Evolutionary conservation across 2,888 invertebrate genomes (phyloP).

Genomic region (Spodoptera picta): DNA sequence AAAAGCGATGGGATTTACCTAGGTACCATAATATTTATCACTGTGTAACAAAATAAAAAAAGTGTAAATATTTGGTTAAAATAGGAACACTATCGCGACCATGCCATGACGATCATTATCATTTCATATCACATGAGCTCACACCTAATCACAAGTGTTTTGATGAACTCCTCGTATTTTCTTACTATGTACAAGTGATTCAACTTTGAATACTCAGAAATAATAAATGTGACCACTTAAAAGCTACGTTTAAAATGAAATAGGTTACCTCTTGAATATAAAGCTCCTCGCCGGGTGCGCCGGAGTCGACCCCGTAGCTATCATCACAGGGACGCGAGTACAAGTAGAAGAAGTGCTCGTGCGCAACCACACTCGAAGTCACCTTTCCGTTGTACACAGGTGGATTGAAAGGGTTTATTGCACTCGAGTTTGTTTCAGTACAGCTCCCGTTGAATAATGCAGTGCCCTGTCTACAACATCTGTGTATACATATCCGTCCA

Average conservation of each 20-base stretch:
- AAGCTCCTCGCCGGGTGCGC: slow-evolving; percentile 61
- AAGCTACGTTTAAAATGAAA: neutral
- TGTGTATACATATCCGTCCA: slow-evolving; percentile 75
- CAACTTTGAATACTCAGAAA: slow-evolving; percentile 1
- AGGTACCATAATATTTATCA: no score
- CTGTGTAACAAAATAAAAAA: no score
- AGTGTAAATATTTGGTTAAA: no score
- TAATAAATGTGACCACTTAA: no score
- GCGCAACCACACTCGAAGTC: slow-evolving; percentile 60
- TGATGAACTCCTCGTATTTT: slow-evolving; percentile 25
- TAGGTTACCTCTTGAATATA: slow-evolving; percentile 77
- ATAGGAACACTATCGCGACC: no score
- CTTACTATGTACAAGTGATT: slow-evolving; percentile 17
- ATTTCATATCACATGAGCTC: neutral
- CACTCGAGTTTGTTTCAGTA: slow-evolving; percentile 57
- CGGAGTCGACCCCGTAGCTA: slow-evolving; percentile 73
- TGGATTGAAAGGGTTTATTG: slow-evolving; percentile 75
- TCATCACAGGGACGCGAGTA: slow-evolving; percentile 66
- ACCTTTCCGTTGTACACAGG: slow-evolving; percentile 71
- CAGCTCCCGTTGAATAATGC: slow-evolving; percentile 67
- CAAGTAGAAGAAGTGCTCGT: slow-evolving; percentile 76
- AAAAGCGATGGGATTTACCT: no score
- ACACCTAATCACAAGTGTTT: slow-evolving; percentile 33
- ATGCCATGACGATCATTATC: no score
- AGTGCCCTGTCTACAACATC: slow-evolving; percentile 72